Evolutionary conservation across 2,888 invertebrate species (phyloP), one percentile per base, ranked within the genome.

Genomic region (Drosophila subquinaria): DNA sequence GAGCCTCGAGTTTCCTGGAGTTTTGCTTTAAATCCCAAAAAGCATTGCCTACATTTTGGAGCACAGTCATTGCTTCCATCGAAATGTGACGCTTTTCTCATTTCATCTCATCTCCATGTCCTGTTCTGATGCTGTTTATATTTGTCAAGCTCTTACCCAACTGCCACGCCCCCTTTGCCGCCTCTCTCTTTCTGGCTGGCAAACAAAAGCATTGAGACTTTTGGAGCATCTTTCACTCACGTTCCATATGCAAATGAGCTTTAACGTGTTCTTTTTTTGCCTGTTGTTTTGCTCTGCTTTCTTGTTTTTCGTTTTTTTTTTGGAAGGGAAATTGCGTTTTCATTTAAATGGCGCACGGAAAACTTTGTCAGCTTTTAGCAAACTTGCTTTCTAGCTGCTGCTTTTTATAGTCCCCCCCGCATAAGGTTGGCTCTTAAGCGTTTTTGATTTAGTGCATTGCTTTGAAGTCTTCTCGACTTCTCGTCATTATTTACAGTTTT

Each of bases 201-300:
- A 50, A 55, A 51, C 66, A 72, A 77, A 27, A 27, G 27, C 27
- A 27, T 27, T 27, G 27, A 27, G 27, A 27, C 27, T 6, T 0
- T 27, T 0, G 5, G 68, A 52, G 64, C 59, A 69, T 68, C 70
- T 68, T 79, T 75, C 61, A 63, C 55, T 63, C 76, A 73, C 76
- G 67, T 70, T 70, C 70, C 80, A 74, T 88, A 86, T 90, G 85
- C 83, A 86, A 90, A 90, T 86, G 76, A 80, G 83, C 87, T 81
- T 89, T 79, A 89, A 89, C 69, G 68, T 82, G 70, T 76, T 52
- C 35, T 23, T 43, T 36, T 35, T 23, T 50, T 36, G 4, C 23
- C 62, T 50, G 33, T n/a, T 33, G 43, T 59, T 50, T 23, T 8
- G 30, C 30, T 30, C 8, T 8, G 30, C 36, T 47, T 59, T 53